Base-by-base conservation (phyloP, 2,888 invertebrate species). In the Lathronympha strigana region DNA sequence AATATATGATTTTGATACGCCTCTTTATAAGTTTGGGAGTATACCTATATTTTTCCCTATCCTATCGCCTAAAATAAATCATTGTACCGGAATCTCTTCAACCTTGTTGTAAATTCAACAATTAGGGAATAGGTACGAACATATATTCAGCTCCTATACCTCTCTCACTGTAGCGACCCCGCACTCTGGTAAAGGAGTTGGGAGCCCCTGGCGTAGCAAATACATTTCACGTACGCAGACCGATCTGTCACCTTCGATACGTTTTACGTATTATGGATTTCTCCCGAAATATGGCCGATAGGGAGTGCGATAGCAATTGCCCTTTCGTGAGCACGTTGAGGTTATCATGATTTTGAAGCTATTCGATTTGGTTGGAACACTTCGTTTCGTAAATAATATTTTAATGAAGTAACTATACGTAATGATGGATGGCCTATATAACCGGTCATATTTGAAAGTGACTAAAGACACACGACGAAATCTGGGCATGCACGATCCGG, bases 321-420 rank as follows among this genome's bases (percentile, higher is more conserved):
- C 51, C 53, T 53, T 36, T 15, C 53, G 53, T 36, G 53, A 21
- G 4, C 3, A 13, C 8, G 36, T 19, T 4, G 36, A 53, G 53
- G 53, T 53, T 38, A 53, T 53, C 33, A n/a, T 9, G 53, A 53
- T 38, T 2, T 36, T 6, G 21, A 21, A 23, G 11, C 2, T 1
- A 36, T 9, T 0, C 5, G 13, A 0, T 0, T 15, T 11, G 15
- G 5, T 38, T 15, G 4, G 3, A 38, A 38, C n/a, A 15, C 6
- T 38, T 38, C 6, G 15, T 6, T 38, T n/a, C n/a, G n/a, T n/a
- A n/a, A n/a, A n/a, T n/a, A n/a, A n/a, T n/a, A n/a, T n/a, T n/a
- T n/a, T n/a, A n/a, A n/a, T n/a, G n/a, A n/a, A n/a, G n/a, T n/a
- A n/a, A n/a, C n/a, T n/a, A n/a, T n/a, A n/a, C n/a, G n/a, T n/a